Evolutionary conservation across 2,113 vertebrate genomes (phyloP), one percentile per base, ranked within the genome.

Genomic region (Pterocles orientalis): DNA sequence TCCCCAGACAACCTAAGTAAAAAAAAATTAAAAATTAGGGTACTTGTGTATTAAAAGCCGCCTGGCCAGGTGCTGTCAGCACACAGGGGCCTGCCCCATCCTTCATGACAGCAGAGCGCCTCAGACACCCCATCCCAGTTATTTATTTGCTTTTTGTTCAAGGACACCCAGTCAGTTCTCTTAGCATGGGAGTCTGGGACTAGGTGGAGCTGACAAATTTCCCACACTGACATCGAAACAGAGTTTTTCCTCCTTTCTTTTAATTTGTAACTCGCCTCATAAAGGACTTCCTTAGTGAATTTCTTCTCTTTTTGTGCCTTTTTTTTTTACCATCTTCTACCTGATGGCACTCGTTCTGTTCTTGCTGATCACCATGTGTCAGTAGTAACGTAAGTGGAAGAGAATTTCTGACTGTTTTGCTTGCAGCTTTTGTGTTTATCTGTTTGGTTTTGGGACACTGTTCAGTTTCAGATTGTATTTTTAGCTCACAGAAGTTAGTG

Each of bases 391-490:
- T 86, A 95, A 80, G 88, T 93, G 90, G 95, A 86, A 71, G 73
- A 56, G 33, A 81, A 93, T 90, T 92, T 93, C 72, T 86, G 75
- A 54, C 82, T 96, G 80, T 75, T 96, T 88, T 94, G 57, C 39
- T 95, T 84, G 54, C 82, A 83, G 72, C 45, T 90, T 94, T 86
- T 76, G 50, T 86, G 82, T 83, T 93, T 94, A 82, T 91, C 69
- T 92, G 77, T 82, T 95, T 95, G 77, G 48, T 70, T 94, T 92
- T 21, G 78, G 91, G 89, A 71, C 84, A 92, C 50, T 94, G 56
- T 94, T 94, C 88, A 84, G 82, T 93, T 93, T 78, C 90, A 95
- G 90, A 65, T 95, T 72, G 64, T 94, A 72, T 94, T 93, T 96
- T 93, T 93, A 79, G 91, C 69, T 89, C 65, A 18, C 53, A 53